Percentiles rank a stretch among this genome's conserved stretches.
Conservation (phyloP, 2,797 vertebrate species). For the Sarcoramphus papa region DNA sequence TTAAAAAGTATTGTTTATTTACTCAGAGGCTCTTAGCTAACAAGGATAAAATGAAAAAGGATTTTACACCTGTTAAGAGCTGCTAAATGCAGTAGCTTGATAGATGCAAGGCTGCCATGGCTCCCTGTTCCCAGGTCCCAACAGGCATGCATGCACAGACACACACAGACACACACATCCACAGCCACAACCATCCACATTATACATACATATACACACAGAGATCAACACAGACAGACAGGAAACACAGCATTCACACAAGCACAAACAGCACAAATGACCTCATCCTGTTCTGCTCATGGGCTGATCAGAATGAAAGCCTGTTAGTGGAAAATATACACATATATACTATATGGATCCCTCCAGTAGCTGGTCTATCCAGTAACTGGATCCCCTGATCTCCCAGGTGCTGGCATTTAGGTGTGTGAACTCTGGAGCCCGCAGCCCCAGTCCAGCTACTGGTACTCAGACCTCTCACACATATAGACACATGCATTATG, state of each 20-base stretch:
- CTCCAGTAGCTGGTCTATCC: not conserved
- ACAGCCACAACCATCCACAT: not conserved
- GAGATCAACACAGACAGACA: not conserved
- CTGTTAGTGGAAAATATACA: not conserved
- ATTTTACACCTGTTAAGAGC: not conserved
- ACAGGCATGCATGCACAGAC: accelerated
- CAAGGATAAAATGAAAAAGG: not conserved
- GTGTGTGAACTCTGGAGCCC: not conserved
- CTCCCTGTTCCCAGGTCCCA: not conserved
- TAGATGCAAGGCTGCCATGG: not conserved
- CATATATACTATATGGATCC: no score
- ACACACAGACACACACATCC: not conserved
- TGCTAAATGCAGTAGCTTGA: not conserved
- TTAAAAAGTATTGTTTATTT: not conserved
- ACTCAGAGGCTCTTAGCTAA: not conserved
- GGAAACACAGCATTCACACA: not conserved
- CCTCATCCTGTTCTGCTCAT: not conserved
- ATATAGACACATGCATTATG: not conserved
- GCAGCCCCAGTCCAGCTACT: not conserved
- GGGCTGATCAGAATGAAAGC: not conserved
- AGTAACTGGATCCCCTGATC: not conserved
- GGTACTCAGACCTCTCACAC: not conserved
- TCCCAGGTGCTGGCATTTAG: not conserved
- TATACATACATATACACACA: accelerated
- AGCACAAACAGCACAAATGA: not conserved